Base-by-base conservation (phyloP, 2,113 vertebrate species). In the Lamprologus ornatipinnis region DNA sequence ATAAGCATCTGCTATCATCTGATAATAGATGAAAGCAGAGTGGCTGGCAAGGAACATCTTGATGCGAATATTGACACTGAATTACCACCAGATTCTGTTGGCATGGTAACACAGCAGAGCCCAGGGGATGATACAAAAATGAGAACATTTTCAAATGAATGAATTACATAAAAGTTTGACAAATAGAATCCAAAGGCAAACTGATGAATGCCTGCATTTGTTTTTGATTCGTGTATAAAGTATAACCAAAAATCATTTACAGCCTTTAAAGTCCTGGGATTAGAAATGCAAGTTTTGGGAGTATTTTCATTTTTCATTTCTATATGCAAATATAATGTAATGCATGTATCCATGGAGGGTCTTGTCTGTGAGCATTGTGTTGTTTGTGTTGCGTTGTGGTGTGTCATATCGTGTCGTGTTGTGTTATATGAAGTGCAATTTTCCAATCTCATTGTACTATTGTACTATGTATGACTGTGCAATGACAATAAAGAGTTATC, bases 181-280 rank as follows among this genome's bases (percentile, higher is more conserved):
- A 6, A 19, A 63, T 19, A 4, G 58, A 63, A 35, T 63, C 31
- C 3, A 35, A 63, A 63, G 17, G 9, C 1, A 63, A 63, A 63
- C 31, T 63, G 31, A 63, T 35, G 17, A 35, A 35, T 63, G 31
- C 2, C 31, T 12, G 58, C 17, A 35, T 63, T 63, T 63, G 17
- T 35, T 63, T n/a, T 63, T 63, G 2, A 33, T 63, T 63, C 6
- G 0, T n/a, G 58, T 63, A 63, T 63, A 19, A 19, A 63, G 9
- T 63, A 63, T 4, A 11, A 63, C 15, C 28, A 33, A 33, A 33
- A 11, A 6, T 63, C 5, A 6, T 33, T 33, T 63, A 33, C 58
- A 63, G 4, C 1, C 0, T 0, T n/a, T 63, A 31, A 63, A 35
- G 9, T 35, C 58, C 9, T 63, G 0, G 17, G 3, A 63, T 63